Conservation (phyloP, 2,113 vertebrate genomes). For the Sclerurus mexicanus region DNA sequence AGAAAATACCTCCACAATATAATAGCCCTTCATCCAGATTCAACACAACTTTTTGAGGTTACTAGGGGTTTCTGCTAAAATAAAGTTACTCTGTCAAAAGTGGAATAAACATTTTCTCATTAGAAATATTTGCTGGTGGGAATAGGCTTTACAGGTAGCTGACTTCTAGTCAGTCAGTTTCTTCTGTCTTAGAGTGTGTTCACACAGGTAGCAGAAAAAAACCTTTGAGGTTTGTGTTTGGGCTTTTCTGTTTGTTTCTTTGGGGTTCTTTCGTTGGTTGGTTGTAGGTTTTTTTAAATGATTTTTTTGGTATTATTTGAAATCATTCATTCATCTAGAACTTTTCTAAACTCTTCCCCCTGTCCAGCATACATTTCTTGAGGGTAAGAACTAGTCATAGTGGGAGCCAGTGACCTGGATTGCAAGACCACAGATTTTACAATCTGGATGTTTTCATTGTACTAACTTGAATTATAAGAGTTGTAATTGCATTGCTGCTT, state of each 20-base stretch:
- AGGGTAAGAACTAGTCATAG: neutral
- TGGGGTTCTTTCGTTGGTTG: neutral
- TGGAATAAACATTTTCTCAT: neutral
- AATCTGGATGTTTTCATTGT: neutral
- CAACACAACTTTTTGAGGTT: neutral
- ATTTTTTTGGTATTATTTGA: neutral
- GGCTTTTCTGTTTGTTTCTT: neutral
- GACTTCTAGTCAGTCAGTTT: neutral
- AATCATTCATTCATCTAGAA: neutral
- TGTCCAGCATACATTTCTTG: neutral
- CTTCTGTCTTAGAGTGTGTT: neutral
- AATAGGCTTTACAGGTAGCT: neutral
- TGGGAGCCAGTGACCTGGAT: neutral
- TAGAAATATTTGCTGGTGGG: neutral
- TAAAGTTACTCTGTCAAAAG: neutral
- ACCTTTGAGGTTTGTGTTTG: neutral
- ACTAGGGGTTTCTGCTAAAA: neutral
- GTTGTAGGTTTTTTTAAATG: neutral
- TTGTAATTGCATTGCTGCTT: neutral
- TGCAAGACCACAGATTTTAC: neutral
- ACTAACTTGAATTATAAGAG: neutral
- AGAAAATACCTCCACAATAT: neutral
- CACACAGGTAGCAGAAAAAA: neutral
- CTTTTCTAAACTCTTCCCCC: neutral
- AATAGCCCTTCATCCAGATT: neutral